Evolutionary conservation across 2,888 invertebrate genomes (phyloP).

Genomic region (Caenorhabditis macrosperma): DNA sequence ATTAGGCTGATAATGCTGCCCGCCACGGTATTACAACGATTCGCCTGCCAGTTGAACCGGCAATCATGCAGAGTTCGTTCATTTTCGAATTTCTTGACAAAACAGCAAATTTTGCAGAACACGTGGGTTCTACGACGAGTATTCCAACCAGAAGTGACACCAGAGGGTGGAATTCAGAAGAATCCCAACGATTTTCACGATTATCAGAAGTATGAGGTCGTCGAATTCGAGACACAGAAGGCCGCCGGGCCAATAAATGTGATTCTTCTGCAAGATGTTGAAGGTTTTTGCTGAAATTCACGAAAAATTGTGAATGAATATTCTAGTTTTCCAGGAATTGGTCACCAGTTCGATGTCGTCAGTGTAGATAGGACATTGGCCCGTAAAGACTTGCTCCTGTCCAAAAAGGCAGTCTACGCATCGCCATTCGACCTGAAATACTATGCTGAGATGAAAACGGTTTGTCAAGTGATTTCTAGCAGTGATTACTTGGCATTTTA

Average conservation of each 20-base stretch:
- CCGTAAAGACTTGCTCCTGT: conserved; percentile 70
- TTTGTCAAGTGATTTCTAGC: not conserved
- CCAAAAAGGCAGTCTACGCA: conserved; percentile 76
- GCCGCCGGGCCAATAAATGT: conserved; percentile 72
- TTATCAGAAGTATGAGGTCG: conserved; percentile 70
- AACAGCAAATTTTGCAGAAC: conserved; percentile 60
- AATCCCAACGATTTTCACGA: conserved; percentile 74
- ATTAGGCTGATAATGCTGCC: conserved; percentile 21
- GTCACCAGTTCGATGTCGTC: conserved; percentile 78
- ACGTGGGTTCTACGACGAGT: conserved; percentile 73
- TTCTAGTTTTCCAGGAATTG: conserved; percentile 73
- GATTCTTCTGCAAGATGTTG: conserved; percentile 77
- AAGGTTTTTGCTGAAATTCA: conserved; percentile 62
- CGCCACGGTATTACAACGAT: conserved; percentile 17
- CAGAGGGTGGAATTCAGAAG: conserved; percentile 70
- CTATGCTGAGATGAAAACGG: conserved; percentile 74
- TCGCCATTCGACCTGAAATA: conserved; percentile 79
- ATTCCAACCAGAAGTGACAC: conserved; percentile 69
- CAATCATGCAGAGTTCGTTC: conserved; percentile 37
- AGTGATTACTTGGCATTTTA: conserved; percentile 16
- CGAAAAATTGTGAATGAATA: not conserved
- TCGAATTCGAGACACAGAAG: conserved; percentile 68
- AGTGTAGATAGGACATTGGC: conserved; percentile 70
- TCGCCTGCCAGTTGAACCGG: conserved; percentile 22
- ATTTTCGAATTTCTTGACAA: not conserved